Evolutionary conservation across 2,797 vertebrate genomes (phyloP).

Genomic region (Stomatorhinus walkeri): DNA sequence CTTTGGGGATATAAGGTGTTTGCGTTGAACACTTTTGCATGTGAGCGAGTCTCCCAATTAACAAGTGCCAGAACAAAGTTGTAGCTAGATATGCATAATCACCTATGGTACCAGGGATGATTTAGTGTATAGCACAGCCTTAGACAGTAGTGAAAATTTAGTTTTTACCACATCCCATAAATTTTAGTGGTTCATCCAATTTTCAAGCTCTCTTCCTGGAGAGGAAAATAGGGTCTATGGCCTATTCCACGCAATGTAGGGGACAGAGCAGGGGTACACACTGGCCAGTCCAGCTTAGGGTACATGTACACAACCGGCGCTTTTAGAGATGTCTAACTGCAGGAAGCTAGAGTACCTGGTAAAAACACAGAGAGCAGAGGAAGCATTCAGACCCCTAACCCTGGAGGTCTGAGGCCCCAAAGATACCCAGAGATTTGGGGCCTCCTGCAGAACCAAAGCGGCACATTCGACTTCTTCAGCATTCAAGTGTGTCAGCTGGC

Average conservation of each 20-base stretch:
- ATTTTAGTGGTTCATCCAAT: background rate
- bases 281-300: background rate
- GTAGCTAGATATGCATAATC: background rate
- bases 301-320: background rate
- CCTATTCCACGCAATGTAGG: background rate
- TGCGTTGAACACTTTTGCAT: background rate
- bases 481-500: background rate
- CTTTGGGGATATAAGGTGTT: background rate
- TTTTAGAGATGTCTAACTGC: background rate
- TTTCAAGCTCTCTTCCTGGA: background rate
- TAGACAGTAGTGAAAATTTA: background rate
- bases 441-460: background rate
- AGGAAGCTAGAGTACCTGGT: background rate
- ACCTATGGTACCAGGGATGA: background rate
- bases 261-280: background rate
- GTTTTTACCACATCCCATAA: background rate
- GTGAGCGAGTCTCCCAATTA: background rate
- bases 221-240: background rate
- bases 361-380: background rate
- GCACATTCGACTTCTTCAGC: background rate
- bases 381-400: background rate
- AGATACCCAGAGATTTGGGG: background rate
- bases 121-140: background rate
- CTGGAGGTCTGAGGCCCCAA: background rate
- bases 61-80: background rate